Conservation (phyloP, 2,888 invertebrate species). For the Stenichneumon culpator region DNA sequence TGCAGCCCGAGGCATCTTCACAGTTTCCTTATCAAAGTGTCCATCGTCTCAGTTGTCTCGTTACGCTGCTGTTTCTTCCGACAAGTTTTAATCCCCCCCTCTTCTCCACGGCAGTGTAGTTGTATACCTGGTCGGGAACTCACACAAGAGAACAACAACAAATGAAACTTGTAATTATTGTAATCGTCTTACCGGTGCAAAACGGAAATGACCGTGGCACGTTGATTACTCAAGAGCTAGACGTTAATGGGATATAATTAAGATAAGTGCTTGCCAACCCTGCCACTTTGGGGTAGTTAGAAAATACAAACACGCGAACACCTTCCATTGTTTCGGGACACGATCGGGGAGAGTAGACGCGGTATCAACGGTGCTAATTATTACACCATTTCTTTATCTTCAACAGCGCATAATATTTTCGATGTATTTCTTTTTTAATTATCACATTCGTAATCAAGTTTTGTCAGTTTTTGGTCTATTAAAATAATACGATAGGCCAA, state of each 20-base stretch:
- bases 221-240: constrained; percentile 61
- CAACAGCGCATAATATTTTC: neutral
- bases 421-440: neutral
- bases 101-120: neutral
- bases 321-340: constrained; percentile 24
- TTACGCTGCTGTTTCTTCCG: constrained; percentile 9
- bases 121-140: neutral
- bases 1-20: neutral
- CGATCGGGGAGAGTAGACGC: neutral
- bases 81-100: constrained; percentile 5
- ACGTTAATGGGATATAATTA: constrained; percentile 63
- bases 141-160: constrained; percentile 27
- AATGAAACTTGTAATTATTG: constrained; percentile 59
- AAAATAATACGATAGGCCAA: neutral
- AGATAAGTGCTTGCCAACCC: constrained; percentile 54
- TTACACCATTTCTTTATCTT: neutral
- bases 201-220: constrained; percentile 49
- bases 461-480: neutral
- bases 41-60: constrained; percentile 23
- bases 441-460: neutral
- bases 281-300: constrained; percentile 13
- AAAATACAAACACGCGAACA: constrained; percentile 29
- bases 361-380: neutral
- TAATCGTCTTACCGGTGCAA: constrained; percentile 45
- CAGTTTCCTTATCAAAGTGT: constrained; percentile 17